Evolutionary conservation across 2,113 vertebrate genomes (phyloP), one percentile per base, ranked within the genome.

Genomic region (Deroptyus accipitrinus): DNA sequence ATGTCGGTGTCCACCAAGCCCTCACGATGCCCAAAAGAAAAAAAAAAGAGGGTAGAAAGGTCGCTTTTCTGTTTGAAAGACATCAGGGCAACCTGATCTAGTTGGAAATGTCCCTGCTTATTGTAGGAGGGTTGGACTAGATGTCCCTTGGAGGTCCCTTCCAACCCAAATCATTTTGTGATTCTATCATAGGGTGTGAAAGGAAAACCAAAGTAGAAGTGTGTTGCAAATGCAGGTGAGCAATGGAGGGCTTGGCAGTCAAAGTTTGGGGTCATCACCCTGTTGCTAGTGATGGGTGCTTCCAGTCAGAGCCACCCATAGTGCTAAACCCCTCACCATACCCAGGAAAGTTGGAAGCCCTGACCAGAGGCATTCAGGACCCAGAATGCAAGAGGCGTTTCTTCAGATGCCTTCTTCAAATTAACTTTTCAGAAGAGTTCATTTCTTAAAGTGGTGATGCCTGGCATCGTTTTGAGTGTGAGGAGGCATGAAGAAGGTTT

Each of bases 271-370:
- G 5, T 13, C 1, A 1, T 25, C 41, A 4, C 28, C 24, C 8
- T 14, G 17, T 18, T 62, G 14, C 35, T 33, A 27, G 31, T 54
- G 42, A 13, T 2, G 2, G 4, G 46, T 48, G 10, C 22, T 30
- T 82, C 11, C 7, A 5, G 37, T 9, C n/a, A 27, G 57, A 61
- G 44, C 27, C n/a, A 6, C 30, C 18, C 9, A 0, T 1, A 28
- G 23, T 4, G 0, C 15, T 17, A 42, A 9, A 27, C 4, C 35
- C 25, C 19, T 37, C 3, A 0, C 33, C 0, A 1, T 14, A 9
- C 17, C 6, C 8, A 4, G 18, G 4, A 4, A 23, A 18, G 6
- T 2, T n/a, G 28, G 22, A 23, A 46, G 25, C 22, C 23, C 13
- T n/a, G 17, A 31, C 6, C 19, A 13, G 31, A 25, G 19, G 24